These are phyloP conservation scores for Lates calcarifer DNA, from an alignment of 2,113 vertebrate genomes.

Conservation along the genomic window DNA sequence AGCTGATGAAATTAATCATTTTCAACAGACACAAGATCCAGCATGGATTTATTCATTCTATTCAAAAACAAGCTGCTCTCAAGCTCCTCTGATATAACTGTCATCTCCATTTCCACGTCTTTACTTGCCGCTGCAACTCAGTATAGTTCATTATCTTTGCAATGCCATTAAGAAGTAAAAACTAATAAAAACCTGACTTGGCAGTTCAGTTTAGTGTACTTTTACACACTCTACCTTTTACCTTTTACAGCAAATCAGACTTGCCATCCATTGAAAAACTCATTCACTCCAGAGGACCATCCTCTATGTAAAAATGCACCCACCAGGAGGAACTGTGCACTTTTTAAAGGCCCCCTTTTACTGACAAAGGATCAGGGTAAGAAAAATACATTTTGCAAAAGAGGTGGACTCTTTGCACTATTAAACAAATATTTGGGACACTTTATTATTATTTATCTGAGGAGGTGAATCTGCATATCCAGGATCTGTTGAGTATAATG, in stretches of 20 bases:
- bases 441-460: slow-evolving; percentile 74
- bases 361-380: slow-evolving; percentile 22
- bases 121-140: slow-evolving; percentile 15
- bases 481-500: slow-evolving; percentile 22
- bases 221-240: slow-evolving; percentile 49
- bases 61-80: slow-evolving; percentile 46
- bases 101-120: slow-evolving; percentile 25
- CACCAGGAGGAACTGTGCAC: slow-evolving; percentile 39
- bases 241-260: slow-evolving; percentile 39
- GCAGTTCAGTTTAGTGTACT: slow-evolving; percentile 29
- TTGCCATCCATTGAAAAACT: slow-evolving; percentile 35
- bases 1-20: slow-evolving; percentile 63
- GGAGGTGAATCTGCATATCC: slow-evolving; percentile 66
- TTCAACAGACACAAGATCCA: slow-evolving; percentile 45
- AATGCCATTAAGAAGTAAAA: slow-evolving; percentile 31
- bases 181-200: slow-evolving; percentile 52
- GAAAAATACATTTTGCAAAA: slow-evolving; percentile 32
- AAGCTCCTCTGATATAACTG: slow-evolving; percentile 40
- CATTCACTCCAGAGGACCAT: slow-evolving; percentile 16
- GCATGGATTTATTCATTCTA: slow-evolving; percentile 48
- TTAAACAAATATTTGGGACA: slow-evolving; percentile 71
- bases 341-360: slow-evolving; percentile 28
- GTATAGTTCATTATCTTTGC: slow-evolving; percentile 38
- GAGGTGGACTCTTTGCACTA: slow-evolving; percentile 45
- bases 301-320: slow-evolving; percentile 25